Base-by-base conservation (phyloP, 2,888 invertebrate species). In the Leucoma salicis region DNA sequence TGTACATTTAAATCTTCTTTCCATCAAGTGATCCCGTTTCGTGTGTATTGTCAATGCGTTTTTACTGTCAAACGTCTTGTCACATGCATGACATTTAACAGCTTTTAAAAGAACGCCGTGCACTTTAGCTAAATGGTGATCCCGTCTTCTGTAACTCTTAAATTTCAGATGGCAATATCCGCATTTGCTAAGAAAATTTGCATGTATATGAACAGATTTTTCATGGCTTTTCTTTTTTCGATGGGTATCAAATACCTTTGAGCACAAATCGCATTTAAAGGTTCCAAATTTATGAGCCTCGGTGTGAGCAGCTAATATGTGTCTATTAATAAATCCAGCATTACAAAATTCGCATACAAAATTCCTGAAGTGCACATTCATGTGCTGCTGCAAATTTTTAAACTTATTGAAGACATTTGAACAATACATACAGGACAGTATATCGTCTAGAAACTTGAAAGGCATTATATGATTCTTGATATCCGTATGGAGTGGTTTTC, bases 201-300 rank as follows among this genome's bases (percentile, higher is more conserved):
- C 64, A 25, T 75, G 68, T 0, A 72, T 61, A 29, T 84, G 90
- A 0, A 89, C 83, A 1, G 77, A 74, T 25, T 78, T 81, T 37
- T 84, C 84, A 42, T 91, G 91, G 0, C 82, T 75, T 31, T 79
- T 78, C 44, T 83, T 73, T 44, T 88, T 87, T 15, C 80, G 69
- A 8, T 77, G 67, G 0, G 87, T 88, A n/a, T 84, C 81, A 39
- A 90, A 91, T 0, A 83, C 76, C 62, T 90, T 91, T 0, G 81
- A 66, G 44, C 91, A 91, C 5, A 66, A 53, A 15, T 70, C 66
- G 35, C 84, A 85, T 35, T 72, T 67, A 49, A 78, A 82, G 0
- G 67, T 63, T 0, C 81, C 82, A 0, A 63, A 57, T 38, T 79
- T 73, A 39, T 83, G 81, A 0, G 67, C 73, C 29, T 74, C 69